phyloP scores from a whole-genome alignment of 2,113 vertebrate species.

The Phrynosoma blainvillii region DNA sequence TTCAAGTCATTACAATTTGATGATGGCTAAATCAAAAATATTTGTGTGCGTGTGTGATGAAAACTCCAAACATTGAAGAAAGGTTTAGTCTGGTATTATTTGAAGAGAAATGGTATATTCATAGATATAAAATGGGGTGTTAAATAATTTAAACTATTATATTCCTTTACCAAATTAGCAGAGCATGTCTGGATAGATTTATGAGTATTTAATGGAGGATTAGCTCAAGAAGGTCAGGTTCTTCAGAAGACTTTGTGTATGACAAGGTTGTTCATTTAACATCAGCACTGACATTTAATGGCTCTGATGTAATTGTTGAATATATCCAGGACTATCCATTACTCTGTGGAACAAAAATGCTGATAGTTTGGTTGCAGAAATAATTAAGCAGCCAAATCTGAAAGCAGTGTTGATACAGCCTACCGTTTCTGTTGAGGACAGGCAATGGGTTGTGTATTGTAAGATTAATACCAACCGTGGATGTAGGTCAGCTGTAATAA shows the following conservation, averaged over 20 bases:
- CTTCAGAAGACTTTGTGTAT: neutral
- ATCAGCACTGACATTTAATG: conserved; percentile 41
- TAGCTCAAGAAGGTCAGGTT: conserved; percentile 28
- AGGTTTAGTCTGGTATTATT: conserved; percentile 19
- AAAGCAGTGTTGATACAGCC: conserved; percentile 52
- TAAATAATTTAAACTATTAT: conserved; percentile 60
- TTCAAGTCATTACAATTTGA: conserved; percentile 48
- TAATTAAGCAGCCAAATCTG: conserved; percentile 47
- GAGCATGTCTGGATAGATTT: conserved; percentile 39
- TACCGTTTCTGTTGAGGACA: conserved; percentile 38
- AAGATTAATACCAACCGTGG: conserved; percentile 47
- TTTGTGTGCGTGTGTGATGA: conserved; percentile 51
- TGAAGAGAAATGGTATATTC: conserved; percentile 47
- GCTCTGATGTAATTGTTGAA: conserved; percentile 53
- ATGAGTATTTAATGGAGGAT: conserved; percentile 41
- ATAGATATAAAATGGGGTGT: conserved; percentile 41
- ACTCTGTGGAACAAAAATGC: conserved; percentile 42
- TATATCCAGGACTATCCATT: neutral
- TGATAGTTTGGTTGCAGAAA: conserved; percentile 48
- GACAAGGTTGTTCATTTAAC: conserved; percentile 42
- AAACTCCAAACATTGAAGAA: conserved; percentile 54
- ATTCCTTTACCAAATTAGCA: conserved; percentile 63
- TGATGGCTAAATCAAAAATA: conserved; percentile 45
- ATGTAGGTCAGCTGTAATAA: conserved; percentile 49
- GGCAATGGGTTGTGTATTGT: conserved; percentile 39